Base-by-base conservation (phyloP, 2,797 vertebrate genomes). In the Myotis myotis region DNA sequence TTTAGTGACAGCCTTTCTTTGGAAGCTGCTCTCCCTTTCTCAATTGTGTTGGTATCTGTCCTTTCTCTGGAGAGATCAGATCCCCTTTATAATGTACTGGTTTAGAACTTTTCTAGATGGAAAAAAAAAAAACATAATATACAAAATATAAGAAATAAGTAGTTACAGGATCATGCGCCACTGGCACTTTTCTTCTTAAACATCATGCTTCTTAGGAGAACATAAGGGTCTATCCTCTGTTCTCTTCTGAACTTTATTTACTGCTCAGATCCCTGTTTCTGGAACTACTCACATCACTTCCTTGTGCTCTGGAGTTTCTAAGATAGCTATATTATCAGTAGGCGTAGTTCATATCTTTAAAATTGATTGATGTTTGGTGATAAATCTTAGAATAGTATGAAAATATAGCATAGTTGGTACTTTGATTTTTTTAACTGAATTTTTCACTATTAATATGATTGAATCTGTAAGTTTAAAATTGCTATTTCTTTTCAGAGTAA, bases 191-290 rank as follows among this genome's bases (percentile, higher is more conserved):
- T 93, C 28, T 81, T 76, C 47, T 60, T 78, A 68, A 82, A 70
- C 19, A 20, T 51, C 44, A 79, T 82, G 25, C 44, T 91, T 68
- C 44, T 86, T 51, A 28, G 44, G 51, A 93, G 30, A 86, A 72
- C 30, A 64, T 20, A 87, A 71, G 38, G 60, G n/a, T 78, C 51
- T 47, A 11, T 36, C 13, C 36, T 70, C 51, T 94, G 19, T 74
- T 89, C 64, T 86, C 11, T 71, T 91, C 74, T 89, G 89, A 75
- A 84, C 66, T 70, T 83, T 84, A 60, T 87, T 88, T 55, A 79
- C 41, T 91, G 20, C 28, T 79, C 44, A 79, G 30, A 47, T 64
- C 23, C 51, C 19, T 76, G 16, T 41, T 30, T 94, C 66, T 88
- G 62, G 36, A 95, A 64, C 55, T 88, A 60, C 44, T 91, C 19